A percentile compares a stretch with the other conserved stretches of the same genome.
Conservation (phyloP, 2,888 invertebrate genomes). For the Drosophila rubida region DNA sequence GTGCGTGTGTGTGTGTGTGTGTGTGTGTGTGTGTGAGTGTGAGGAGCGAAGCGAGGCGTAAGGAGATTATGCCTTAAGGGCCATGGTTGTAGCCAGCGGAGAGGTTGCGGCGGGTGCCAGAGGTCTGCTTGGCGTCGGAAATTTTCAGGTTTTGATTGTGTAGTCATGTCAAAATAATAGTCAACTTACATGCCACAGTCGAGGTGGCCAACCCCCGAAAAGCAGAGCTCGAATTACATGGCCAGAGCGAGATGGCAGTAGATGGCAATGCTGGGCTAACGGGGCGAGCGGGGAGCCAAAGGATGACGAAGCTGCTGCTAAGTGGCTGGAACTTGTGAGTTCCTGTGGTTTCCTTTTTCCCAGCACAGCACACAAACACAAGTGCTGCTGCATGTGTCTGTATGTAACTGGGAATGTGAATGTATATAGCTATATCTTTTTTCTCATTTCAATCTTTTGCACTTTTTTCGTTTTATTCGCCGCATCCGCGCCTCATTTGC, state of each 20-base stretch:
- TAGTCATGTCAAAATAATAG: slow-evolving; percentile 83
- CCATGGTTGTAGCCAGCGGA: slow-evolving; percentile 11
- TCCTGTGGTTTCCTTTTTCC: slow-evolving; percentile 62
- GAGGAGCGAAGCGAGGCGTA: slow-evolving; percentile 9
- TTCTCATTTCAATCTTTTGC: slow-evolving; percentile 27
- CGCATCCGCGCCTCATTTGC: slow-evolving; percentile 21
- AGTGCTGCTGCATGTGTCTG: not conserved
- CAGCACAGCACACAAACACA: slow-evolving; percentile 2
- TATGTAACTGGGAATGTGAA: not conserved
- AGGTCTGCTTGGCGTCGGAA: slow-evolving; percentile 61
- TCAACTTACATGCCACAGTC: slow-evolving; percentile 82
- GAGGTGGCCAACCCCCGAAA: slow-evolving; percentile 52
- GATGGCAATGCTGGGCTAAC: not conserved
- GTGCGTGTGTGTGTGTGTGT: slow-evolving; percentile 1
- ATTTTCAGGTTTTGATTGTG: slow-evolving; percentile 82
- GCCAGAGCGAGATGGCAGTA: slow-evolving; percentile 1
- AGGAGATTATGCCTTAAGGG: slow-evolving; percentile 58
- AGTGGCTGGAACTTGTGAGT: slow-evolving; percentile 76
- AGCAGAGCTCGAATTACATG: slow-evolving; percentile 58
- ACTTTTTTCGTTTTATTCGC: not conserved
- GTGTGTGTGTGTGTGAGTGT: slow-evolving; percentile 3
- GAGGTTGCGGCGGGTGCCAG: slow-evolving; percentile 11
- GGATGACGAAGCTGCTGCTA: slow-evolving; percentile 67
- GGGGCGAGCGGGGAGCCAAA: not conserved
- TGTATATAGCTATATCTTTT: slow-evolving; percentile 4